Conservation (phyloP, 2,797 vertebrate species). For the Loriculus beryllinus region DNA sequence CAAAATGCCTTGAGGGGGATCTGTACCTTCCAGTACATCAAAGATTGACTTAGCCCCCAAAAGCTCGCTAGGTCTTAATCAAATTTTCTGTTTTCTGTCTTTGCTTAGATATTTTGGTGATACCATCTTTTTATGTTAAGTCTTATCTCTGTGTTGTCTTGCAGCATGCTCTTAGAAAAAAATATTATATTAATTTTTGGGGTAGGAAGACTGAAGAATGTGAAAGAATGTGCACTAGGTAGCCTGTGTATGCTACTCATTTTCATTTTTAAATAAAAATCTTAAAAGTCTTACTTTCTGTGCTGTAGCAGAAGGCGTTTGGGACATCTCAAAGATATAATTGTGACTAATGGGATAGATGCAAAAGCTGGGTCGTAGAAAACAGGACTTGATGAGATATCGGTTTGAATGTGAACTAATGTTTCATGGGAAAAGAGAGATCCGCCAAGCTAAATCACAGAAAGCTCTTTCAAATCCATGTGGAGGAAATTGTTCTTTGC, state of each 20-base stretch:
- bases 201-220: background rate
- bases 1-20: background rate
- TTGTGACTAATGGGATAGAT: background rate
- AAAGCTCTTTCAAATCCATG: background rate
- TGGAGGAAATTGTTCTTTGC: background rate
- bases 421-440: background rate
- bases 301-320: background rate
- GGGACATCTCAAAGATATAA: background rate
- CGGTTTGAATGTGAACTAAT: background rate
- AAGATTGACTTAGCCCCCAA: background rate
- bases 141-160: background rate
- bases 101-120: background rate
- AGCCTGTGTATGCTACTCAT: background rate
- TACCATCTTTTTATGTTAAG: background rate
- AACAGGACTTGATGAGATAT: accelerated
- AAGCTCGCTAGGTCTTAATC: background rate
- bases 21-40: background rate
- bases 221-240: background rate
- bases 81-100: background rate
- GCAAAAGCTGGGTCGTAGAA: background rate
- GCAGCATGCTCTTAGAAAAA: background rate
- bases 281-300: background rate
- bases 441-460: background rate
- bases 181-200: background rate
- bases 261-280: background rate